Conservation (phyloP, 2,113 vertebrate genomes). For the Caracal caracal region DNA sequence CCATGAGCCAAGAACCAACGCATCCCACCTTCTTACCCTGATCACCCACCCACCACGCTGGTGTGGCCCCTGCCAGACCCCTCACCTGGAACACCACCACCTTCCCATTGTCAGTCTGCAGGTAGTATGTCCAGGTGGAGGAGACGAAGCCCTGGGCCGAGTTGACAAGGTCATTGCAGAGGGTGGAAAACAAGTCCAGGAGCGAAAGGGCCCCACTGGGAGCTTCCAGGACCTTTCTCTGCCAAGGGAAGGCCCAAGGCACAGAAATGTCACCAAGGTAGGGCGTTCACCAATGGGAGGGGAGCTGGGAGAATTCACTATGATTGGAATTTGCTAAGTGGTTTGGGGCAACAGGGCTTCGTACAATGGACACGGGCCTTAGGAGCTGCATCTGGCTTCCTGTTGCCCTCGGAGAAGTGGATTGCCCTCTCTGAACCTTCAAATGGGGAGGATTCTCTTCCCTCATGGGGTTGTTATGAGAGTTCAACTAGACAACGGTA, state of each 20-base stretch:
- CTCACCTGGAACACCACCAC: conserved; percentile 97
- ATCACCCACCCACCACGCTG: neutral
- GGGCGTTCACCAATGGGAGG: neutral
- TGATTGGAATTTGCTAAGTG: neutral
- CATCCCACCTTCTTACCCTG: neutral
- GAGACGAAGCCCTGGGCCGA: conserved; percentile 98
- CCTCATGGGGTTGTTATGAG: neutral
- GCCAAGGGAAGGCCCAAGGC: neutral
- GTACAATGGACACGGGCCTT: neutral
- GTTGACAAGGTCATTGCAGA: conserved; percentile 96
- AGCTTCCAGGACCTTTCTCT: conserved; percentile 84
- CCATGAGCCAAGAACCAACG: neutral
- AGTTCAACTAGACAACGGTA: neutral
- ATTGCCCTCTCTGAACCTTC: neutral
- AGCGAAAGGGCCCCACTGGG: conserved; percentile 88
- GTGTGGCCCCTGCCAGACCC: neutral
- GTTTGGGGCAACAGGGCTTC: neutral
- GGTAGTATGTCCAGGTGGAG: conserved; percentile 98
- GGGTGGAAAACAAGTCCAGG: conserved; percentile 92
- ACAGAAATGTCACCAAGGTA: neutral
- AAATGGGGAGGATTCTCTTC: neutral
- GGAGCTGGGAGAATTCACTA: neutral
- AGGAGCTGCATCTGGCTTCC: neutral
- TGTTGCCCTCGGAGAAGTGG: neutral
- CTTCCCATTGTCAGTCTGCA: conserved; percentile 96